Evolutionary conservation across 2,113 vertebrate genomes (phyloP).

Genomic region (Carollia perspicillata): DNA sequence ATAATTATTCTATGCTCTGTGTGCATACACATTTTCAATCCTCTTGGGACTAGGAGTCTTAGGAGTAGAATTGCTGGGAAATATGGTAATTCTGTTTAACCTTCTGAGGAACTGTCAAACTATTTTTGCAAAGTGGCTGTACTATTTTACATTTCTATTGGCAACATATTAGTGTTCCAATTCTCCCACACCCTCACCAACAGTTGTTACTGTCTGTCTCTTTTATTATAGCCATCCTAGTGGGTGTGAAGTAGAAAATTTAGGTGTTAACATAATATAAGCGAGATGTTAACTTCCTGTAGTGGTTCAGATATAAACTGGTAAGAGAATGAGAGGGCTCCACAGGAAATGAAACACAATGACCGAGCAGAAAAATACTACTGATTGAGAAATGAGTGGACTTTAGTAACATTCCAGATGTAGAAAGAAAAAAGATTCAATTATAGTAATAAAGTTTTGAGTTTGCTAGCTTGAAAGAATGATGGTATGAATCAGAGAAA

Average conservation of each 20-base stretch:
- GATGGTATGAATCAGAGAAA: not conserved
- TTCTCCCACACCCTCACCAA: not conserved
- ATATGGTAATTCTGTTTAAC: not conserved
- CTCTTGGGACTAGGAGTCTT: not conserved
- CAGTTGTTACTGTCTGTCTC: not conserved
- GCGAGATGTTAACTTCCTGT: not conserved
- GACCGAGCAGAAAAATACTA: not conserved
- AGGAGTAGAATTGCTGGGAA: not conserved
- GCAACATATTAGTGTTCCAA: not conserved
- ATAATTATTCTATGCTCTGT: not conserved
- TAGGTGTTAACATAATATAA: not conserved
- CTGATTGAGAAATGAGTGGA: not conserved
- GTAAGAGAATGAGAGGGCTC: not conserved
- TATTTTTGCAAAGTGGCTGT: not conserved
- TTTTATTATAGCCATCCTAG: not conserved
- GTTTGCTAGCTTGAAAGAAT: not conserved
- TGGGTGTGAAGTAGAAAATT: not conserved
- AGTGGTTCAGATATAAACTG: not conserved
- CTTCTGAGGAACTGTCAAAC: not conserved
- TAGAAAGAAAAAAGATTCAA: not conserved
- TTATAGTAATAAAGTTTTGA: not conserved
- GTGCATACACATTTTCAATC: not conserved
- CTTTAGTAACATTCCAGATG: not conserved
- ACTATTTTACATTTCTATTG: not conserved
- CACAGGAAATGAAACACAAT: conserved; percentile 16